Base-by-base conservation (phyloP, 2,888 invertebrate species). In the Gerris lacustris region DNA sequence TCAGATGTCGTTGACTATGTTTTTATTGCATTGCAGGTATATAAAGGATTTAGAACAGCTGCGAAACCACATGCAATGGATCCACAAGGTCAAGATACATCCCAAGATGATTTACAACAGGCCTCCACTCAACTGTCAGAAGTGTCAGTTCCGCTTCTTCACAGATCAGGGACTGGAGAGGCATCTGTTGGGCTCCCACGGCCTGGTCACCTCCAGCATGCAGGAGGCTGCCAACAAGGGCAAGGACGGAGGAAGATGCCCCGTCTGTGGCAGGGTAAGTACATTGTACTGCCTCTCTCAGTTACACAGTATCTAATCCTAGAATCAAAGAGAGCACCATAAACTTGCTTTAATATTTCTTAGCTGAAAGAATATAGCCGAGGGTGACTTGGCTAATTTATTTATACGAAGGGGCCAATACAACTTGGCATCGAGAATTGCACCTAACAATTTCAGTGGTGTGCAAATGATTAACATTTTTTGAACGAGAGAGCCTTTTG, bases 21-120 rank as follows among this genome's bases (percentile, higher is more conserved):
- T 1, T 31, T 31, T 31, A 31, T 31, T 31, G 2, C 4, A 4
- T 31, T 4, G 31, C 15, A 55, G 55, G 9, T 55, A 55, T 55
- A 55, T 55, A 4, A 55, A 84, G 84, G 96, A 96, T 81, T 84
- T 95, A 78, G 94, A 95, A 78, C 94, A 95, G 79, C 82, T 96
- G 74, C 85, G 96, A 74, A 95, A 95, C 80, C 96, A 96, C 79
- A 96, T 96, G 93, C 95, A 94, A 79, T 96, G 94, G 92, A 95
- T 96, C 80, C 96, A 96, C 81, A 95, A 96, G 86, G 93, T 94
- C 76, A 94, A 94, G 82, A 95, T 95, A 78, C 94, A 94, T 82
- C 94, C 94, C 71, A 94, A 94, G 83, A 95, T 94, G 94, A 94
- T 94, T 77, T 92, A 94, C 82, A 94, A 93, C 82, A 85, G 91